Evolutionary conservation across 2,797 vertebrate genomes (phyloP).

Genomic region (Ibycter americanus): DNA sequence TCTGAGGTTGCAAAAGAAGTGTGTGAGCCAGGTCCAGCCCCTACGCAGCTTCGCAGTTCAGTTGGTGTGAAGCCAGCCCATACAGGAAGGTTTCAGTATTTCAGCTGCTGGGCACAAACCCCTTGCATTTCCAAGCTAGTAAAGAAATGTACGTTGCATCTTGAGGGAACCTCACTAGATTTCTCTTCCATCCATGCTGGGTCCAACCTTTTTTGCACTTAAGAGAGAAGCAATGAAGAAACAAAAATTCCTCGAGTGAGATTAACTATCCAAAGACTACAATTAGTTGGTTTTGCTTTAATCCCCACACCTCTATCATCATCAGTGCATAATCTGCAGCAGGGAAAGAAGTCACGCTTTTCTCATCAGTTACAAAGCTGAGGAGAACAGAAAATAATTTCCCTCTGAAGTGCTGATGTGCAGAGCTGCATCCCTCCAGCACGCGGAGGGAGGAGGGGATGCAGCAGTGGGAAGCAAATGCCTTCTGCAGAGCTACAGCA

Average conservation of each 20-base stretch:
- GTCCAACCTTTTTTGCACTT: neutral
- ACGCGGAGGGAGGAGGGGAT: neutral
- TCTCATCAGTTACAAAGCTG: neutral
- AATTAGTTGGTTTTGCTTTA: neutral
- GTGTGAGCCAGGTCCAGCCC: neutral
- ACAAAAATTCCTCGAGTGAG: neutral
- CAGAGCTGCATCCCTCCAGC: neutral
- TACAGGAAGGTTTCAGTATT: neutral
- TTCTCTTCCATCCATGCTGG: neutral
- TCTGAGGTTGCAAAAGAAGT: neutral
- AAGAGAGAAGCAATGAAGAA: neutral
- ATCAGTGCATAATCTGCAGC: neutral
- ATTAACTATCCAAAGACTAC: neutral
- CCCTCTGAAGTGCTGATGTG: neutral
- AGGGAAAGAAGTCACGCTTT: neutral
- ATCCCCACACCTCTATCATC: neutral
- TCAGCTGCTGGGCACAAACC: neutral
- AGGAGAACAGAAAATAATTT: neutral
- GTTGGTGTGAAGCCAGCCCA: neutral
- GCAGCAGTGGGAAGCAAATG: neutral
- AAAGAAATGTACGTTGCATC: neutral
- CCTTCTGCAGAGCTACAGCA: neutral
- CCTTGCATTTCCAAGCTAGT: neutral
- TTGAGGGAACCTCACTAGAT: neutral
- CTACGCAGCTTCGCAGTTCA: neutral